Evolutionary conservation across 1,140 invertebrate genomes (phyloP), one percentile per base, ranked within the genome.

Genomic region (Drosophila fuyamai): DNA sequence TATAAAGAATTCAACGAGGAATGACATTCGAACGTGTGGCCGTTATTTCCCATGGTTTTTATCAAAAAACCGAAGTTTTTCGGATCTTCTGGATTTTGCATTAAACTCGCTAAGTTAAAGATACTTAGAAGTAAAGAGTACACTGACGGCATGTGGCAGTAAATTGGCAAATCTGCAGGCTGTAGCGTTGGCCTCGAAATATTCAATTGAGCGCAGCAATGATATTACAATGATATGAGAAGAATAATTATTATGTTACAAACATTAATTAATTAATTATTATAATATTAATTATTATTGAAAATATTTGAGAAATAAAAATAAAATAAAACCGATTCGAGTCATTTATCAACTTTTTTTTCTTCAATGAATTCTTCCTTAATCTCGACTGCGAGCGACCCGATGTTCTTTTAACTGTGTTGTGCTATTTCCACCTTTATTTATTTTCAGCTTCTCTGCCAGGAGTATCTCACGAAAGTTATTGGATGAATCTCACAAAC

Each of bases 211-310:
- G 65, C 60, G 79, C 68, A 85, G 80, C 78, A 62, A 80, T 75
- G 73, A 63, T 58, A 72, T 71, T 79, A 70, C 58, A 82, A 80
- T 73, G 61, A 78, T 78, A 84, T 73, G 75, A 89, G 73, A 90
- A 67, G 65, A 90, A 90, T 80, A 91, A 89, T 89, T 89, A 85
- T 89, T 89, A 89, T 89, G 84, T 89, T 89, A 89, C 84, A 89
- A 89, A 84, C 84, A 89, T 89, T 89, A 89, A 89, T 89, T 79
- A 79, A 79, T 78, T 89, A 89, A 89, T 89, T 89, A 89, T 89
- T 89, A 89, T 89, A 89, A 89, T 84, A 88, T 88, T 89, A 89
- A 89, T 89, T 89, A 86, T 86, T 86, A 89, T 89, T 89, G 85
- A 89, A 89, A 89, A 89, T 89, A 89, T 89, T 89, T 89, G 84